Evolutionary conservation across 2,797 vertebrate species (phyloP).

Genomic region (Rhinella marina): DNA sequence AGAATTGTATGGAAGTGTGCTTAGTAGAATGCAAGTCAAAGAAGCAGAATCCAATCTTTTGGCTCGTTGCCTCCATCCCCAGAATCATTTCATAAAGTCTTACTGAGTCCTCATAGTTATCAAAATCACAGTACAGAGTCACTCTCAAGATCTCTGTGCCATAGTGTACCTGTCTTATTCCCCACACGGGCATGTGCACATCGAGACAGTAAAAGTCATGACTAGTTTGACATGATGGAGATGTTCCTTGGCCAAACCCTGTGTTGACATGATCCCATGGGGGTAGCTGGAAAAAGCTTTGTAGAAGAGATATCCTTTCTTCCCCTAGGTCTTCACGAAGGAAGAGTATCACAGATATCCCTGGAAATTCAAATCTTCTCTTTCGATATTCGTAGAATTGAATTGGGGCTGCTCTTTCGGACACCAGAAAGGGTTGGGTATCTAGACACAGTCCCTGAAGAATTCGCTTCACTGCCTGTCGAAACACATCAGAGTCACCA

Average conservation of each 20-base stretch:
- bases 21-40: constrained; percentile 76
- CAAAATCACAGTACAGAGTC: constrained; percentile 85
- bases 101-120: constrained; percentile 89
- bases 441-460: constrained; percentile 83
- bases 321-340: constrained; percentile 85
- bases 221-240: constrained; percentile 72
- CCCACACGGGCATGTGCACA: constrained; percentile 90
- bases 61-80: constrained; percentile 77
- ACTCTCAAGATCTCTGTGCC: constrained; percentile 86
- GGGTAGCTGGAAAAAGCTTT: constrained; percentile 84
- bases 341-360: constrained; percentile 88
- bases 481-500: constrained; percentile 82
- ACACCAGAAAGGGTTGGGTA: constrained; percentile 86
- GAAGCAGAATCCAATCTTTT: constrained; percentile 81
- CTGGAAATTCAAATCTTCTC: constrained; percentile 78
- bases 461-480: constrained; percentile 84
- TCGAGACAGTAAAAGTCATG: constrained; percentile 90
- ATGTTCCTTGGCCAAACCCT: constrained; percentile 66
- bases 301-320: constrained; percentile 82
- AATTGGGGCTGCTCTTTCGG: constrained; percentile 79
- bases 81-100: constrained; percentile 89
- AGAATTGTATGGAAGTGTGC: constrained; percentile 81
- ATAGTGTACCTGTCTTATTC: constrained; percentile 80
- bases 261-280: constrained; percentile 87
- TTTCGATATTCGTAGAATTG: constrained; percentile 66